These are phyloP conservation scores for Elaphurus davidianus DNA, from an alignment of 2,113 vertebrate species.

Conservation along the genomic window DNA sequence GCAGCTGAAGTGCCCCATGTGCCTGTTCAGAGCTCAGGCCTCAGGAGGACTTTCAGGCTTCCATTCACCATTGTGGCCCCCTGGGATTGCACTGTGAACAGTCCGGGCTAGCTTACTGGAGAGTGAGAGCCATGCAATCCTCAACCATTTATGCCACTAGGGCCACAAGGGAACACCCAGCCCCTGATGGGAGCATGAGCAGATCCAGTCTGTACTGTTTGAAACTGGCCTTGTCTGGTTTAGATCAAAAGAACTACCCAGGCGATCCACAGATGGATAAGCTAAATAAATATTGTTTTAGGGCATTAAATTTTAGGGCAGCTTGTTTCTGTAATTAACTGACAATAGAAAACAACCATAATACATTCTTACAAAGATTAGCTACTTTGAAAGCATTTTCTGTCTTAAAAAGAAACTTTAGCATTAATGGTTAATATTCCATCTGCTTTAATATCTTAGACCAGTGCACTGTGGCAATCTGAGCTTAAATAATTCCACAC, in stretches of 20 bases:
- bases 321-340: neutral
- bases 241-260: neutral
- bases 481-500: neutral
- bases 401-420: neutral
- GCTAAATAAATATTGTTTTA: neutral
- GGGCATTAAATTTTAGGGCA: neutral
- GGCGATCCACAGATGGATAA: neutral
- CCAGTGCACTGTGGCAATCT: neutral
- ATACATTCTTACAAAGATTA: neutral
- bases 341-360: neutral
- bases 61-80: neutral
- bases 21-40: neutral
- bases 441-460: neutral
- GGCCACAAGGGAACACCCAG: neutral
- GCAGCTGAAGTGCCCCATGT: neutral
- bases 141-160: neutral
- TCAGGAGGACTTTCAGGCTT: neutral
- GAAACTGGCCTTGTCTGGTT: neutral
- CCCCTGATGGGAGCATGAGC: neutral
- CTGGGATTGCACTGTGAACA: neutral
- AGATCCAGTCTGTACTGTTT: neutral
- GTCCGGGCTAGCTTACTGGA: neutral
- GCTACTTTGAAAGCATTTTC: neutral
- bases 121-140: neutral
- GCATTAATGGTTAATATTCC: neutral